Evolutionary conservation across 2,888 invertebrate genomes (phyloP), one percentile per base, ranked within the genome.

Genomic region (Eupeodes latifasciatus): DNA sequence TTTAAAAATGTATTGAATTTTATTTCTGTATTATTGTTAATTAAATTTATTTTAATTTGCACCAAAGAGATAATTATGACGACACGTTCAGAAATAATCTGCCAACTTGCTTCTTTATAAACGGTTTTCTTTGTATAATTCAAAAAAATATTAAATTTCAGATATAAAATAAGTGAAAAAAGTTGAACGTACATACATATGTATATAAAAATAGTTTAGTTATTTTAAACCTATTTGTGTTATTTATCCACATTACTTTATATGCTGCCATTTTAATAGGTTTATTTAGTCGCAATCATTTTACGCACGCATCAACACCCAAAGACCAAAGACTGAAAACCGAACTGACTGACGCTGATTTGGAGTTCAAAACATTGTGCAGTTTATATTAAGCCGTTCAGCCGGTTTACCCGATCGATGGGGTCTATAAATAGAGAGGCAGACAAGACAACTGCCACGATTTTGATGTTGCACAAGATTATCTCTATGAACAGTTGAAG

Each of bases 381-480:
- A 72, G 72, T 71, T 11, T 5, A 11, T 66, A 82, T 81, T 66
- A 87, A 76, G 84, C 77, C 57, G 84, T 80, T 83, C 10, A 84
- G 84, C 87, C 84, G 84, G 87, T 87, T 87, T 87, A 40, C 79
- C 53, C 40, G 40, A 40, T 40, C 40, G 40, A 40, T 61, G 27
- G 27, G n/a, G 66, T 27, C 80, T 87, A 84, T 77, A 77, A 87
- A 80, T 87, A 84, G 77, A 79, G 69, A 40, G 51, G 67, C 59
- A 64, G 47, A 66, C 66, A 66, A 66, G 80, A 57, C 59, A 67
- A 72, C 72, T 72, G 72, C 72, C 72, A 72, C 66, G 61, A 81
- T 61, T 67, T 76, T 66, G 59, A 59, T 59, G 66, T 81, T 81
- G 85, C 82, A 53, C 62, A 82, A 82, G 78, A 82, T 82, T 72